These are phyloP conservation scores for Euwallacea similis DNA, from an alignment of 1,140 invertebrate genomes.

Conservation along the genomic window DNA sequence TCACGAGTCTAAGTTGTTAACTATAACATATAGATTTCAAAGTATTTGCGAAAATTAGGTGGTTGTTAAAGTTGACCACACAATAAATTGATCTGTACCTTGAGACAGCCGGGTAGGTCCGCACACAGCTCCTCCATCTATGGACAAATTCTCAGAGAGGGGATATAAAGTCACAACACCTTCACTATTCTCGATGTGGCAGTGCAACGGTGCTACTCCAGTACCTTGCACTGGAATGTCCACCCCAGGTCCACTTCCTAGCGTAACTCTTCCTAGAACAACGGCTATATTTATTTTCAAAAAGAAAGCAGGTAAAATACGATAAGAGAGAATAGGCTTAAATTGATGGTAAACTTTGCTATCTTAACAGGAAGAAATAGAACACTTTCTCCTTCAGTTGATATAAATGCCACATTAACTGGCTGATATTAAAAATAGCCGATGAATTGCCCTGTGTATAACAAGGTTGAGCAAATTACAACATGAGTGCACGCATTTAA, in stretches of 20 bases:
- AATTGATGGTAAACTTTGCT: too few species aligned
- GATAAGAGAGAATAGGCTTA: background rate
- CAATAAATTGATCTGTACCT: slow-evolving; percentile 59
- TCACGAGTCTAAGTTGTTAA: background rate
- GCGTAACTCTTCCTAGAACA: slow-evolving; percentile 71
- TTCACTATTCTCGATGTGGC: slow-evolving; percentile 78
- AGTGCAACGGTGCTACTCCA: slow-evolving; percentile 80
- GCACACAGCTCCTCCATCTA: slow-evolving; percentile 69
- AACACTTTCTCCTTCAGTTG: too few species aligned
- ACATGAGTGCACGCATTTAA: too few species aligned
- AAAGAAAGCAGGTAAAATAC: background rate
- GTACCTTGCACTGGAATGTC: slow-evolving; percentile 80
- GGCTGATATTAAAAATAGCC: too few species aligned
- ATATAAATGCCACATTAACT: too few species aligned
- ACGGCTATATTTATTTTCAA: background rate
- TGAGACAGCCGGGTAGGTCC: slow-evolving; percentile 71
- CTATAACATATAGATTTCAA: background rate
- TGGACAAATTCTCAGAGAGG: slow-evolving; percentile 66
- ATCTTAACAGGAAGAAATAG: too few species aligned
- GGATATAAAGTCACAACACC: slow-evolving; percentile 82
- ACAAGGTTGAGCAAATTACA: too few species aligned
- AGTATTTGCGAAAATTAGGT: background rate
- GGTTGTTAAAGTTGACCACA: background rate
- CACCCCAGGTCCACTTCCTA: slow-evolving; percentile 71
- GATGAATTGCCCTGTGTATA: too few species aligned